Percentiles rank a stretch among this genome's conserved stretches.
phyloP scores from a whole-genome alignment of 2,888 invertebrate species.

The Andrena fulva region DNA sequence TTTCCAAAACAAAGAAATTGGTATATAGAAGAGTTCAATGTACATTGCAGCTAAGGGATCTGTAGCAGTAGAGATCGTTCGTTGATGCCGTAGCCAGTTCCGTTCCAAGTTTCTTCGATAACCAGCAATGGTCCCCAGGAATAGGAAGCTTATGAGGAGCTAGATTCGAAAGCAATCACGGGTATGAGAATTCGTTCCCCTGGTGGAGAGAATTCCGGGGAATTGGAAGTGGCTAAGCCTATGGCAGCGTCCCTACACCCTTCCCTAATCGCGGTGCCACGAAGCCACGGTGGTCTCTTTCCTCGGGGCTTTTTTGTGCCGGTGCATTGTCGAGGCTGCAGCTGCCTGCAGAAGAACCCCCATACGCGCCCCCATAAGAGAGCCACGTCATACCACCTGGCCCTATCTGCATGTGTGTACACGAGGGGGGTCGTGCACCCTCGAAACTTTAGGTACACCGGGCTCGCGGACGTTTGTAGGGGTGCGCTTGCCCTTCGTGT shows the following conservation, averaged over 20 bases:
- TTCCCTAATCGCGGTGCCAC: conserved; percentile 59
- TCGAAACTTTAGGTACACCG: conserved; percentile 63
- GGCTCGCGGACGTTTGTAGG: conserved; percentile 40
- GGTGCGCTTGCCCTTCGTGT: conserved; percentile 15
- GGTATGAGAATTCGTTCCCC: not conserved
- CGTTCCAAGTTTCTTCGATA: no score
- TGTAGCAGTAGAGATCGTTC: no score
- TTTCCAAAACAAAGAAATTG: no score
- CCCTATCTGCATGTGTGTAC: conserved; percentile 76
- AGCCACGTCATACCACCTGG: conserved; percentile 84
- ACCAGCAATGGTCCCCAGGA: not conserved
- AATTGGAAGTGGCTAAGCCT: conserved; percentile 59
- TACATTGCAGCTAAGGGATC: no score
- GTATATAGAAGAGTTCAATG: no score
- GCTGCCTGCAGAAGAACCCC: conserved; percentile 82
- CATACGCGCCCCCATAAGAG: conserved; percentile 81
- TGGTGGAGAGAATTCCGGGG: not conserved
- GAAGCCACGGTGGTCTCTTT: conserved; percentile 63
- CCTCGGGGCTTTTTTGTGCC: conserved; percentile 72
- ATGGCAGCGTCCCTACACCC: conserved; percentile 49
- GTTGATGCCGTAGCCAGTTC: no score
- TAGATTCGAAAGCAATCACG: conserved; percentile 34
- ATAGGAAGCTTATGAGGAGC: not conserved
- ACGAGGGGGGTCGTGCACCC: conserved; percentile 63
- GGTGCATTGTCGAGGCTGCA: conserved; percentile 81